Evolutionary conservation across 2,888 invertebrate species (phyloP).

Genomic region (Conus canariensis): DNA sequence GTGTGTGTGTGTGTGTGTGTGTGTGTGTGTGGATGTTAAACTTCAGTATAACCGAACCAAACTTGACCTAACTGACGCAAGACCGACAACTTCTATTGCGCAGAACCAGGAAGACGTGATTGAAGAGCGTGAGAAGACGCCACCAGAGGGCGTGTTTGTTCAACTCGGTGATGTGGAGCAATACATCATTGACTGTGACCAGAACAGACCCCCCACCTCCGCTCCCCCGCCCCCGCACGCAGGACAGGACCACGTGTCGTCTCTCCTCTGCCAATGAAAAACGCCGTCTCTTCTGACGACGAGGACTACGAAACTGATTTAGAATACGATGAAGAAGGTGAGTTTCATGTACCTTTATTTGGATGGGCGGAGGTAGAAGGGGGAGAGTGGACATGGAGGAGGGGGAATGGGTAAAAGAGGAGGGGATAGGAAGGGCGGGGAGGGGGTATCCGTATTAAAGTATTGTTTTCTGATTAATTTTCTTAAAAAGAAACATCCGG

Average conservation of each 20-base stretch:
- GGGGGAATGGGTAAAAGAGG: background rate
- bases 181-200: conserved; percentile 32
- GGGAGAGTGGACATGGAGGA: background rate
- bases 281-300: conserved; percentile 52
- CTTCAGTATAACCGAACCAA: too few relatives aligned
- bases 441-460: background rate
- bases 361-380: background rate
- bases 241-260: background rate
- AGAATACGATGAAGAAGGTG: conserved; percentile 69
- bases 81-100: too few relatives aligned
- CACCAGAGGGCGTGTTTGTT: conserved; percentile 37
- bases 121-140: background rate
- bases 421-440: background rate
- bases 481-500: too few relatives aligned
- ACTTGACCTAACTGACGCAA: too few relatives aligned
- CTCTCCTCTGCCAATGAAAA: conserved; percentile 20
- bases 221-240: background rate
- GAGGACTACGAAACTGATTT: conserved; percentile 72
- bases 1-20: background rate
- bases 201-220: background rate
- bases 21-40: too few relatives aligned
- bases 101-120: too few relatives aligned
- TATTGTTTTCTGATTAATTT: too few relatives aligned
- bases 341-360: background rate
- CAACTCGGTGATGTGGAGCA: conserved; percentile 31